Evolutionary conservation across 2,797 vertebrate species (phyloP), one percentile per base, ranked within the genome.

Genomic region (Mormyrops boulengeri): DNA sequence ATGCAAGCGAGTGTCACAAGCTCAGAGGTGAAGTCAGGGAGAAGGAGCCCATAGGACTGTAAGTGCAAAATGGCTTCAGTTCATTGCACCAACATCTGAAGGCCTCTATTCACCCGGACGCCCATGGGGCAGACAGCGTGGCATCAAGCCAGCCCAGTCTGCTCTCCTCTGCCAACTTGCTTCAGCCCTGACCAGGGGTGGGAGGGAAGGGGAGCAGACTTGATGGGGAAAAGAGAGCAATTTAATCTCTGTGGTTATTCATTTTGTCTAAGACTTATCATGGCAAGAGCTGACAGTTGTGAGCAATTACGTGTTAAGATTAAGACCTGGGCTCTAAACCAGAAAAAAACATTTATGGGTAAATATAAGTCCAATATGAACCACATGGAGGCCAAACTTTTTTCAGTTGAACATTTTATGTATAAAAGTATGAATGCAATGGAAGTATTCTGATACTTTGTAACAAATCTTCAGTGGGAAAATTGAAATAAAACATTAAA

Each of bases 31-130:
- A 91, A 90, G 80, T 91, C 80, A 60, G 77, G 93, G 94, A 86
- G 92, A 94, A 93, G 93, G 90, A 93, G 94, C 94, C 94, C 95
- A 96, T 96, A 96, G 95, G 94, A 96, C 95, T 96, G 96, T 96
- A 95, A 94, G 94, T 94, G 93, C 94, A 94, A 94, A 93, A 94
- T 94, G 94, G 95, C 93, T 94, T 95, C 95, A 96, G 95, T 96
- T 94, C 95, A 91, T 91, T 96, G 96, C 94, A 95, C 95, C 94
- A 91, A 92, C 93, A 92, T 94, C 93, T 91, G 92, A 94, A 93
- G 94, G 92, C 91, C 90, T 91, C 92, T 91, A 91, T 90, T 93
- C 93, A 92, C 93, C 93, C 93, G 92, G 95, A 93, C 93, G 93
- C 90, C 90, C 91, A 90, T 89, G 86, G 77, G 91, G 92, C 93